Conservation (phyloP, 2,113 vertebrate species). For the Takifugu flavidus region DNA sequence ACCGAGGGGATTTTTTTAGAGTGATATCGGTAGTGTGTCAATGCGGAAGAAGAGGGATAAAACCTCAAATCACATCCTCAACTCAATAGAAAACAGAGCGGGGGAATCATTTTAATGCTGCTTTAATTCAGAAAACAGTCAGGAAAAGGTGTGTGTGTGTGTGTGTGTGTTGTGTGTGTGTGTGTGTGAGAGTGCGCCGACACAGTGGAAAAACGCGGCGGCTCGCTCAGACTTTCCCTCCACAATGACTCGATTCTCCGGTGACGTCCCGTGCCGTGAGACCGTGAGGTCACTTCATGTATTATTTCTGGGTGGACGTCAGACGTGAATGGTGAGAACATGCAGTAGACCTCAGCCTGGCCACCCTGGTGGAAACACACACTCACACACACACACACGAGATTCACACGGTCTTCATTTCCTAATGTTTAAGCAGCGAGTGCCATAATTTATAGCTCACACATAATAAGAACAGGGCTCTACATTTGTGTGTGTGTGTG, state of each 20-base stretch:
- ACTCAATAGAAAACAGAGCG: too few species aligned
- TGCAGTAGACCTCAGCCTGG: conserved; percentile 24
- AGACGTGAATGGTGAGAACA: conserved; percentile 60
- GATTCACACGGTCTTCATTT: conserved; percentile 62
- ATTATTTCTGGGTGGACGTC: conserved; percentile 51
- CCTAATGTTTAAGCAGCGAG: conserved; percentile 52
- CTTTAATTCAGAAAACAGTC: too few species aligned
- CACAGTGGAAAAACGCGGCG: not conserved
- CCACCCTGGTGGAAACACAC: conserved; percentile 27
- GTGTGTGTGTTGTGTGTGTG: too few species aligned
- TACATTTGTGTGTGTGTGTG: conserved; percentile 42
- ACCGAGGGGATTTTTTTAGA: too few species aligned
- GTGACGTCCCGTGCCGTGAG: conserved; percentile 59
- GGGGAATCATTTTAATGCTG: too few species aligned
- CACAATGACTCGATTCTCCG: conserved; percentile 71
- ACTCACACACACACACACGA: conserved; percentile 29
- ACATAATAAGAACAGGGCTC: conserved; percentile 41
- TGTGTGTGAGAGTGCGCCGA: too few species aligned
- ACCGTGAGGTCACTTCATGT: conserved; percentile 71
- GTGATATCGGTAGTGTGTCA: too few species aligned
- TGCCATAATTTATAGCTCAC: conserved; percentile 70
- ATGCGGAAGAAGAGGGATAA: too few species aligned
- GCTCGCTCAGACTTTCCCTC: conserved; percentile 39
- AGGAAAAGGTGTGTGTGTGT: too few species aligned
- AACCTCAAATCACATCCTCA: conserved; percentile 5